Percentiles rank a stretch among this genome's conserved stretches.
These are phyloP conservation scores for Macrophya alboannulata DNA, from an alignment of 2,888 invertebrate species.

Conservation along the genomic window DNA sequence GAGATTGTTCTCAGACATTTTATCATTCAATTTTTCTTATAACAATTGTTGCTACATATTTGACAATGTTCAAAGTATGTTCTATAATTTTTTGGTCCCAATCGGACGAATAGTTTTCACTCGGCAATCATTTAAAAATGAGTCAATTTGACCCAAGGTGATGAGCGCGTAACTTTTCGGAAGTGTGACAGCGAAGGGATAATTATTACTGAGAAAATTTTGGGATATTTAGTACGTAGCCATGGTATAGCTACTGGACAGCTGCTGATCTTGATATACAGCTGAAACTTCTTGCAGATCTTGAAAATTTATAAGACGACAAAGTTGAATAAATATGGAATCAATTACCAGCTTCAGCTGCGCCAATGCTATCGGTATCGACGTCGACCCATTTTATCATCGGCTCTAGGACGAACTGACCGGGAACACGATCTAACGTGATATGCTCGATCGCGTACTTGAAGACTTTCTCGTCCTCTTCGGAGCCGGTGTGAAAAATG, in stretches of 20 bases:
- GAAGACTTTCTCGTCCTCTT: slow-evolving; percentile 68
- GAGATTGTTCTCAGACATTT: too few relatives aligned
- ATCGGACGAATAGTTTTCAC: too few relatives aligned
- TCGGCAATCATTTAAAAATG: too few relatives aligned
- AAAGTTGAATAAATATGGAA: background rate
- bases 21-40: too few relatives aligned
- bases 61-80: too few relatives aligned
- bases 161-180: too few relatives aligned
- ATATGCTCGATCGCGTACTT: slow-evolving; percentile 67
- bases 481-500: slow-evolving; percentile 73
- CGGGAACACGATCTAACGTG: slow-evolving; percentile 66
- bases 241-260: too few relatives aligned
- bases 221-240: background rate
- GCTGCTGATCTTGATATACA: background rate
- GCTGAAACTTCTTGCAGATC: background rate
- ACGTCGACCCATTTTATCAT: slow-evolving; percentile 67
- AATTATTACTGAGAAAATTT: background rate
- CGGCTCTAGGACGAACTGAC: slow-evolving; percentile 68
- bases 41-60: too few relatives aligned
- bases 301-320: background rate
- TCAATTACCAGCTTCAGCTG: slow-evolving; percentile 67
- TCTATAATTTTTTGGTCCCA: too few relatives aligned
- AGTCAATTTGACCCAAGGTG: too few relatives aligned
- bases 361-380: slow-evolving; percentile 73
- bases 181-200: too few relatives aligned